Conservation (phyloP, 2,888 invertebrate species). For the Agonopterix heracliana region DNA sequence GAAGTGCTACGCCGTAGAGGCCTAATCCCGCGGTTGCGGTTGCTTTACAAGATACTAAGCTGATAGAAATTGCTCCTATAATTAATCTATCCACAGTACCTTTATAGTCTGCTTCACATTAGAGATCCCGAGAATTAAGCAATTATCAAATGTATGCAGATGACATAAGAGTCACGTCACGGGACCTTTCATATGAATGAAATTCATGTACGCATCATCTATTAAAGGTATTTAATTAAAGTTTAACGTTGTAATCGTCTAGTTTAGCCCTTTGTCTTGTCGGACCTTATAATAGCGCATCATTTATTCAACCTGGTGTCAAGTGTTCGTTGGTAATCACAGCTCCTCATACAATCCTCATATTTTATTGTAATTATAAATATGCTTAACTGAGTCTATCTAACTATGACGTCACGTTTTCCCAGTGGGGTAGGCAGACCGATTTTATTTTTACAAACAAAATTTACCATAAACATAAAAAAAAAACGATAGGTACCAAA, state of each 20-base stretch:
- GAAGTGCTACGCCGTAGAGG: not conserved
- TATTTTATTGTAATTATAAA: no score
- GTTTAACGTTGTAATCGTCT: not conserved
- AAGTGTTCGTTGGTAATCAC: no score
- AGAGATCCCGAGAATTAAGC: not conserved
- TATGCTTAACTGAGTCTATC: no score
- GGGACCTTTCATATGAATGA: not conserved
- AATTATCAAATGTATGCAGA: not conserved
- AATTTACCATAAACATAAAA: no score
- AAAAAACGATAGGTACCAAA: no score
- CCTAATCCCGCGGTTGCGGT: constrained; percentile 12
- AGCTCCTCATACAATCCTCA: no score
- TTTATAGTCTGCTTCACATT: constrained; percentile 5
- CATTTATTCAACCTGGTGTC: no score
- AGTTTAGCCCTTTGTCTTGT: no score
- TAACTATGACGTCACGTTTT: no score
- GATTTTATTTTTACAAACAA: no score
- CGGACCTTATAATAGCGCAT: no score
- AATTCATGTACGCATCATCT: not conserved
- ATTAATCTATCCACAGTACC: constrained; percentile 18
- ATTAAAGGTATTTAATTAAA: not conserved
- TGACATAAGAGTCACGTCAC: not conserved
- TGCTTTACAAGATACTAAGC: constrained; percentile 4
- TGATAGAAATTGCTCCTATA: constrained; percentile 18
- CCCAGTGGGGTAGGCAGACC: no score